Conservation (phyloP, 2,888 invertebrate genomes). For the Drosophila sordidapex region DNA sequence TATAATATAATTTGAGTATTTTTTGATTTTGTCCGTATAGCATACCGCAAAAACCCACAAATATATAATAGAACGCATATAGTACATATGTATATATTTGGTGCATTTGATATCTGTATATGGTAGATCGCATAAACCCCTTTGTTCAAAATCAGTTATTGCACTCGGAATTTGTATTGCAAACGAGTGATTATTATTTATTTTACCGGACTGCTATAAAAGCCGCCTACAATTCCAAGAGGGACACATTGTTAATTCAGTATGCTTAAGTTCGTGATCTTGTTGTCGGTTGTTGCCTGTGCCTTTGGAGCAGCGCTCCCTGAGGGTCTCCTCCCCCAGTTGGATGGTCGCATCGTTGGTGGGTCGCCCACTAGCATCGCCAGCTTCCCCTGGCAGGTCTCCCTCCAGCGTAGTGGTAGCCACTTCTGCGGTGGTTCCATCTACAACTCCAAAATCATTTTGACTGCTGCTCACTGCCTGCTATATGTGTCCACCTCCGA, state of each 20-base stretch:
- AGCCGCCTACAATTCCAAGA: background rate
- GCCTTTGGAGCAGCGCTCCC: constrained; percentile 65
- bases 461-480: constrained; percentile 88
- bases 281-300: constrained; percentile 59
- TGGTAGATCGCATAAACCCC: too few relatives aligned
- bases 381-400: constrained; percentile 27
- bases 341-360: constrained; percentile 81
- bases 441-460: constrained; percentile 82
- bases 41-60: too few relatives aligned
- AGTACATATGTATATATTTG: too few relatives aligned
- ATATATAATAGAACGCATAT: too few relatives aligned
- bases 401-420: constrained; percentile 80
- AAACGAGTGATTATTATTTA: too few relatives aligned
- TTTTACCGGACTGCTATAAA: constrained; percentile 37
- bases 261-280: constrained; percentile 75
- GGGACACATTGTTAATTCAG: constrained; percentile 37
- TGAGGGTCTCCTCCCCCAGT: constrained; percentile 66
- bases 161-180: too few relatives aligned
- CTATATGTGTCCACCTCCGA: constrained; percentile 56
- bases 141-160: too few relatives aligned
- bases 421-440: constrained; percentile 86
- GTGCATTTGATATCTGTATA: too few relatives aligned
- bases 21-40: too few relatives aligned
- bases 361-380: constrained; percentile 36
- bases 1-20: too few relatives aligned